phyloP scores from a whole-genome alignment of 23 tunicate species.

The Oikopleura dioica region DNA sequence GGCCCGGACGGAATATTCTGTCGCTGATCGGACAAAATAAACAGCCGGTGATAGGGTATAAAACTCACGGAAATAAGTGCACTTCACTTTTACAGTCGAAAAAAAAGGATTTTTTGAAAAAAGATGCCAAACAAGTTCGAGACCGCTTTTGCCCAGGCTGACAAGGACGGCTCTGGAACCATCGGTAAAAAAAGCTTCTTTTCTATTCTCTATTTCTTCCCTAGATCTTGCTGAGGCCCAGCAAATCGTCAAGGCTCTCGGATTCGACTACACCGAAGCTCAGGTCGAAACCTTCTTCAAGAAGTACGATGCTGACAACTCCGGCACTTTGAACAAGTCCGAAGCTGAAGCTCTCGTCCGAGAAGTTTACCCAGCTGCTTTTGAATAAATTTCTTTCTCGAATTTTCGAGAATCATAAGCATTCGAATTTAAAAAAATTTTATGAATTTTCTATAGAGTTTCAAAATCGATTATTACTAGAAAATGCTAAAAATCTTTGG shows the following conservation, averaged over 20 bases:
- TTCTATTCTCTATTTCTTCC: neutral
- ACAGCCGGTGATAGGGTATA: too few species aligned
- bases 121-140: neutral
- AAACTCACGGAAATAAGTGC: too few species aligned
- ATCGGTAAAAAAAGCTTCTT: neutral
- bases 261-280: neutral
- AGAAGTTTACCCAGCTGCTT: neutral
- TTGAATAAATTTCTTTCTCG: neutral
- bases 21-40: too few species aligned
- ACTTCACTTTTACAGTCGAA: neutral
- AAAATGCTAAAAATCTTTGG: too few species aligned
- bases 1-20: too few species aligned
- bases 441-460: too few species aligned
- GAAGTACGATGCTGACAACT: neutral
- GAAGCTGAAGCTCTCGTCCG: neutral
- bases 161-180: neutral
- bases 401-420: too few species aligned
- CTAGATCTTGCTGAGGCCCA: constrained; percentile 11
- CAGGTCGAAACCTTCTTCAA: neutral
- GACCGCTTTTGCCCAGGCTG: neutral
- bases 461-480: too few species aligned
- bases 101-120: neutral
- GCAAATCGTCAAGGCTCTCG: neutral
- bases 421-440: too few species aligned
- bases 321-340: neutral